Conservation (phyloP, 2,113 vertebrate species). For the Kobus ellipsiprymnus region DNA sequence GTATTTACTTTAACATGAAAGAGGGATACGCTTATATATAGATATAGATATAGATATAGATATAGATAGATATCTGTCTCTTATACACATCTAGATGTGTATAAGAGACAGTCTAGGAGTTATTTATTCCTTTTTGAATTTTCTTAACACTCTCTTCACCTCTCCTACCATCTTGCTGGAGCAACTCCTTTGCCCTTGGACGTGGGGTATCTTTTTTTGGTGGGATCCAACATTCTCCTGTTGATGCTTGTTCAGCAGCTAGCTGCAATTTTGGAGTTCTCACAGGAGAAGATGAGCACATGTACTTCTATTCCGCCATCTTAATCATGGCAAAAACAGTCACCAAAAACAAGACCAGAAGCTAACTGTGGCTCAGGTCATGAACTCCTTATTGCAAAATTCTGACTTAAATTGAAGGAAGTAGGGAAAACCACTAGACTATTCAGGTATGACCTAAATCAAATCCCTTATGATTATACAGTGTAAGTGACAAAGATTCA, state of each 20-base stretch:
- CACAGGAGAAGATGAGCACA: background rate
- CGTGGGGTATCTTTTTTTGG: background rate
- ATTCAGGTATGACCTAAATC: background rate
- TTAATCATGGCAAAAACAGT: background rate
- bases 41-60: background rate
- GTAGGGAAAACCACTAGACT: background rate
- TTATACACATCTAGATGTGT: too few species aligned
- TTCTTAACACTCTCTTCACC: background rate
- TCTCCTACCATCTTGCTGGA: background rate
- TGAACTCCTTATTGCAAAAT: background rate
- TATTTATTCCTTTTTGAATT: background rate
- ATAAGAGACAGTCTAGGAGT: too few species aligned
- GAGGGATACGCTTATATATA: background rate
- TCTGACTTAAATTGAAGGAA: background rate
- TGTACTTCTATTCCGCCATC: background rate
- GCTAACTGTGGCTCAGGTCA: background rate
- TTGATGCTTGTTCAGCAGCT: background rate
- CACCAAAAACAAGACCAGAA: background rate
- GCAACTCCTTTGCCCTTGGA: background rate
- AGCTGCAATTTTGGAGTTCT: background rate
- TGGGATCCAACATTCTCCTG: background rate
- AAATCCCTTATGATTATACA: background rate
- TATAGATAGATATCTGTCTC: rapidly evolving
- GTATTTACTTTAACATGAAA: background rate
- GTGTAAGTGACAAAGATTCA: background rate